Evolutionary conservation across 2,113 vertebrate genomes (phyloP).

Genomic region (Tylochromis polylepis): DNA sequence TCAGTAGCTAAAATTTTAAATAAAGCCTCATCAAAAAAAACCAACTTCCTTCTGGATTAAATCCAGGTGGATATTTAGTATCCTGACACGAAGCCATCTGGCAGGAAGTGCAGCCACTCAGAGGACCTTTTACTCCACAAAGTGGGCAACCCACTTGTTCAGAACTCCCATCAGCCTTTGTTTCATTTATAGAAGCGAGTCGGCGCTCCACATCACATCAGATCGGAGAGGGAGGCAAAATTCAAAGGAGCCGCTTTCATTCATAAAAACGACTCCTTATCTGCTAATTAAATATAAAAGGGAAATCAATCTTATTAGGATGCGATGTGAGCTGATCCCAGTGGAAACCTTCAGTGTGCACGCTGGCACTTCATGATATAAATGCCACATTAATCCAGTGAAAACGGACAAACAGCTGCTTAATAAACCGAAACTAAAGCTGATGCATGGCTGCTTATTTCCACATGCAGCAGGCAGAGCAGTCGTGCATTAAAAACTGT

Average conservation of each 20-base stretch:
- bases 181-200: background rate
- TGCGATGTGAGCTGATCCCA: background rate
- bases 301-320: background rate
- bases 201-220: background rate
- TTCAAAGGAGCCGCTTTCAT: background rate
- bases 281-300: background rate
- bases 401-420: background rate
- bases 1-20: background rate
- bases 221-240: background rate
- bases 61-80: background rate
- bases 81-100: background rate
- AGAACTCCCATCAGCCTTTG: background rate
- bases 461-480: background rate
- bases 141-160: background rate
- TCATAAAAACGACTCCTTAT: background rate
- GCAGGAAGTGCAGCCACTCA: background rate
- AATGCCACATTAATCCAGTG: background rate
- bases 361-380: background rate
- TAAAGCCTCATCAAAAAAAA: background rate
- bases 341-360: background rate
- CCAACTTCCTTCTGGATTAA: background rate
- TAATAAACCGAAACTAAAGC: background rate
- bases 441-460: background rate
- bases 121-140: background rate
- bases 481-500: background rate